Percentiles rank a stretch among this genome's conserved stretches.
Evolutionary conservation across 2,888 invertebrate species (phyloP).

Genomic region (Lasioglossum calceatum): DNA sequence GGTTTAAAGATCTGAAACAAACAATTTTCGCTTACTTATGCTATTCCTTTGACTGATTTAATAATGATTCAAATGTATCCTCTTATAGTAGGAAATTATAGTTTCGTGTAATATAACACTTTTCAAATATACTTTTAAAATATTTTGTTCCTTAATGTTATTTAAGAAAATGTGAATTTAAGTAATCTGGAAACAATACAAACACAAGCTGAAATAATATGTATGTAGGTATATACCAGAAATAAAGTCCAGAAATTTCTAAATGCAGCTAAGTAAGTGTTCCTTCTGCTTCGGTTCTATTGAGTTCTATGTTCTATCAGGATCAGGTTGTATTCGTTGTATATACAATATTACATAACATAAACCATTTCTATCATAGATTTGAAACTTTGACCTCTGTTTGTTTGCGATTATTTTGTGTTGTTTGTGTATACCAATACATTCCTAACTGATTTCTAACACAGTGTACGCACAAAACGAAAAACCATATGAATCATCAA

Average conservation of each 20-base stretch:
- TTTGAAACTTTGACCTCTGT: neutral
- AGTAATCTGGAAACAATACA: neutral
- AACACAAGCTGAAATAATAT: neutral
- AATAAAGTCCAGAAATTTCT: neutral
- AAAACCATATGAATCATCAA: neutral
- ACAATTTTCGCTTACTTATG: neutral
- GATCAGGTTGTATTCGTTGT: too few relatives aligned
- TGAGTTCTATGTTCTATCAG: too few relatives aligned
- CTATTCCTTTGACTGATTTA: neutral
- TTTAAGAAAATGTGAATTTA: neutral
- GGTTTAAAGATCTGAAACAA: neutral
- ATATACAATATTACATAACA: slow-evolving; percentile 20
- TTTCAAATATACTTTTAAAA: neutral
- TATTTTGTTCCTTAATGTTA: neutral
- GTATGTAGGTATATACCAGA: neutral
- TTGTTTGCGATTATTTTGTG: neutral
- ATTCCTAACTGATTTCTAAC: too few relatives aligned
- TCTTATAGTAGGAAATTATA: neutral
- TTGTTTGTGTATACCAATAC: too few relatives aligned
- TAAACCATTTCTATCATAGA: neutral
- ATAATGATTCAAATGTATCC: neutral
- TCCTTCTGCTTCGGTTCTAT: neutral
- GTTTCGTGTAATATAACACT: neutral
- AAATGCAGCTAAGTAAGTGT: neutral
- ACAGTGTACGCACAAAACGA: too few relatives aligned